Percentiles rank a stretch among this genome's conserved stretches.
These are phyloP conservation scores for Epizoanthus stellaris DNA, from an alignment of 92 coral and sea anemone species.

Conservation along the genomic window DNA sequence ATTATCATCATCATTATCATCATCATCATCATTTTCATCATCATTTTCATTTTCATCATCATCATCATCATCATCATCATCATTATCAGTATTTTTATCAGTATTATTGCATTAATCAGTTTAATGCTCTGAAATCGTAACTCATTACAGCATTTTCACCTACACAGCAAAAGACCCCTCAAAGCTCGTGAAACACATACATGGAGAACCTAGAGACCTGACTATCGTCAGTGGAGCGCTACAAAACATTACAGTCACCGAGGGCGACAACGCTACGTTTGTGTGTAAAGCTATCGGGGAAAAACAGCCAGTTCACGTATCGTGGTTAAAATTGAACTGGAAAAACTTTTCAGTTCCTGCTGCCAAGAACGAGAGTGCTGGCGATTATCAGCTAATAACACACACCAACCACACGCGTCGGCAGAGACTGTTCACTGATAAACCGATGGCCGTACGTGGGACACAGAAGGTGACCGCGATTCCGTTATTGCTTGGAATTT, in stretches of 20 bases:
- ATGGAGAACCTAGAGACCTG: neutral
- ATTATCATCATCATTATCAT: too few relatives aligned
- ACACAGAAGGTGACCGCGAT: conserved; percentile 8
- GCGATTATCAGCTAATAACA: conserved; percentile 24
- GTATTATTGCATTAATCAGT: too few relatives aligned
- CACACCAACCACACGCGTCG: conserved; percentile 23
- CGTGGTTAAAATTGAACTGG: conserved; percentile 38
- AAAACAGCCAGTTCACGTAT: conserved; percentile 11
- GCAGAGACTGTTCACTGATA: conserved; percentile 12
- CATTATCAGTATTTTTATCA: too few relatives aligned
- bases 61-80: too few relatives aligned
- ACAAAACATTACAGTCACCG: conserved; percentile 2
- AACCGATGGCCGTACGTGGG: conserved; percentile 22
- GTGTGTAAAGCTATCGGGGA: conserved; percentile 32
- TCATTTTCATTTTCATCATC: too few relatives aligned
- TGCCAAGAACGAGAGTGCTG: neutral
- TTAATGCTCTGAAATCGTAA: too few relatives aligned
- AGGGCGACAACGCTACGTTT: conserved; percentile 36
- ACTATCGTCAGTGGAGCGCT: neutral
- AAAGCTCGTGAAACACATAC: neutral
- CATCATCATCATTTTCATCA: too few relatives aligned
- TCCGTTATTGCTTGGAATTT: neutral
- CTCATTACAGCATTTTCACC: too few relatives aligned
- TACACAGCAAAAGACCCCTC: too few relatives aligned
- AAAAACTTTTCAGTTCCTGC: neutral